Conservation (phyloP, 1,140 invertebrate species). For the Adelges cooleyi region DNA sequence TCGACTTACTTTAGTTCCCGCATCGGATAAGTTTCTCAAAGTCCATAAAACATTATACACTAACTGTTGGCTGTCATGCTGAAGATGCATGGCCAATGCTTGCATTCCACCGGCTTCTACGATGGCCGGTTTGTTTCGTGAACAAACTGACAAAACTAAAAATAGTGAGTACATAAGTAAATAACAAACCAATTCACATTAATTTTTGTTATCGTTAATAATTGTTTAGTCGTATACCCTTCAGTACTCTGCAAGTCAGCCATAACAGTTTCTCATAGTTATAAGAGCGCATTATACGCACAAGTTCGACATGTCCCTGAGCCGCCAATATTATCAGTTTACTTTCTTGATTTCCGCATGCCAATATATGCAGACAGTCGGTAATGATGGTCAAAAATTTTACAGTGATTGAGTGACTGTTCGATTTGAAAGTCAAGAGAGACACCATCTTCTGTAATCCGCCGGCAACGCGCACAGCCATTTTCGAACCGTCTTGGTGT, state of each 20-base stretch:
- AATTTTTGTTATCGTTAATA: not conserved
- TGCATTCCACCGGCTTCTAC: constrained; percentile 97
- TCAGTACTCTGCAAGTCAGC: constrained; percentile 94
- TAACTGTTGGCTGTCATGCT: constrained; percentile 79
- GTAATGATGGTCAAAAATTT: constrained; percentile 97
- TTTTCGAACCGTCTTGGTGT: constrained; percentile 96
- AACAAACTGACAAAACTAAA: constrained; percentile 82
- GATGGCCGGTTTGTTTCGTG: constrained; percentile 94
- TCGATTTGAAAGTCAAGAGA: constrained; percentile 45
- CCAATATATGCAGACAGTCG: constrained; percentile 94
- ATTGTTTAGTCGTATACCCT: constrained; percentile 45
- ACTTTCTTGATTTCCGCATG: constrained; percentile 96
- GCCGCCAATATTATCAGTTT: constrained; percentile 95
- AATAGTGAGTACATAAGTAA: constrained; percentile 8
- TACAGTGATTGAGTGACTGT: constrained; percentile 77
- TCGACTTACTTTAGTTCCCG: constrained; percentile 63
- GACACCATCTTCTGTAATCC: constrained; percentile 98
- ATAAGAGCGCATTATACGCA: constrained; percentile 92
- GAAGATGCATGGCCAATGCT: constrained; percentile 89
- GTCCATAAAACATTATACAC: constrained; percentile 98
- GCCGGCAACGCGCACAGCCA: constrained; percentile 89
- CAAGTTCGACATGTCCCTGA: constrained; percentile 90
- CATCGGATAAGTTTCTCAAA: constrained; percentile 92
- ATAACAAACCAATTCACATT: not conserved
- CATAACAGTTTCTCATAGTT: constrained; percentile 97